Base-by-base conservation (phyloP, 1,140 invertebrate genomes). In the Frieseomelitta varia region DNA sequence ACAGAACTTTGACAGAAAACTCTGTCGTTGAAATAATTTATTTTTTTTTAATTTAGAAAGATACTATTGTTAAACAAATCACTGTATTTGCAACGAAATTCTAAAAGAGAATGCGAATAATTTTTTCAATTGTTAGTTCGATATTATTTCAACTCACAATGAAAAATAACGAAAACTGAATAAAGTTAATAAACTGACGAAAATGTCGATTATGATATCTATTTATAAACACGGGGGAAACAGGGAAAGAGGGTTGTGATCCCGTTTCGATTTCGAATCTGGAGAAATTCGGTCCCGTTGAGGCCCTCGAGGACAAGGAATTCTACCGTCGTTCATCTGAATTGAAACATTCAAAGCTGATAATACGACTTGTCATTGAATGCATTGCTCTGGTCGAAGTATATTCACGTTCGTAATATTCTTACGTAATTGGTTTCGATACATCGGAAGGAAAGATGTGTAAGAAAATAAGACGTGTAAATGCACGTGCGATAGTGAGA, bases 221-320 rank as follows among this genome's bases (percentile, higher is more conserved):
- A 53, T n/a, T 27, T 58, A n/a, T 17, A 56, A 51, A n/a, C 21
- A 21, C 1, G 11, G 17, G 30, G 53, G 14, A 77, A 12, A 19
- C 30, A 39, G 21, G 53, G 58, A 55, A 27, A 63, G 34, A 19
- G 53, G 11, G 15, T 47, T 4, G 27, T 63, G 75, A 84, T 79
- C 55, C 67, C 53, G 24, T 78, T 63, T 71, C 51, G 39, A 79
- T 79, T 73, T 51, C 47, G 19, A 56, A 72, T 55, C 58, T 47
- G 47, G 27, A 30, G 47, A 79, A 65, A 72, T 84, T 84, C 76
- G 82, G 77, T 84, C 76, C 67, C 76, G 72, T 77, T 73, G 47
- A 56, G 63, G 63, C 53, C 75, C 53, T 53, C 53, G 14, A 71
- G 80, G 71, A 39, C 30, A 55, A 67, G 30, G 51, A 67, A 65